Evolutionary conservation across 2,113 vertebrate species (phyloP), one percentile per base, ranked within the genome.

Genomic region (Leucopsar rothschildi): DNA sequence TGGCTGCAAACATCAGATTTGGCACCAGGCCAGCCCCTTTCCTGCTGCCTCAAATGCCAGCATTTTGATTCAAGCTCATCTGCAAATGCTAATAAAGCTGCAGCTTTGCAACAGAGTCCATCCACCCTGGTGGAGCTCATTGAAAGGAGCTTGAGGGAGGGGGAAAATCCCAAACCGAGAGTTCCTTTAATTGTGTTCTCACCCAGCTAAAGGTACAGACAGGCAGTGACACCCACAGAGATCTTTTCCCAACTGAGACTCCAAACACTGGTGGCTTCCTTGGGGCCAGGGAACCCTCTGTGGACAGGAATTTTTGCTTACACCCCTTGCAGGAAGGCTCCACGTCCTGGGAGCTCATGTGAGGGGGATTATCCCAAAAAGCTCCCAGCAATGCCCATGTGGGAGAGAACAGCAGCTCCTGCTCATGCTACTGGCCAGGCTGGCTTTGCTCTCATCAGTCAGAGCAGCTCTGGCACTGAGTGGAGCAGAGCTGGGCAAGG

Each of bases 1-100:
- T 94, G 92, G 85, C 93, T 93, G 82, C 93, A 88, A 78, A 88
- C 90, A 90, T 94, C 95, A 92, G 79, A 77, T 83, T 83, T 95
- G 94, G 94, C 94, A 39, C 20, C 5, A 3, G 5, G 57, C 95
- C 94, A 92, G 35, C 71, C 63, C 37, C 69, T 56, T n/a, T 69
- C 69, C 77, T 68, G 73, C 88, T 68, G 91, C 82, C 81, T 91
- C 90, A 64, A 50, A 81, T 7, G 23, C 90, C 85, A 88, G 82
- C 71, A 59, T 75, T 93, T 94, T 19, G 79, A 94, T 75, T 88
- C 66, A 24, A 77, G 79, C 75, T 97, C 50, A 80, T 87, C 94
- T 90, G 75, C 82, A 86, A 97, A 87, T 3, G 61, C 75, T 94
- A 80, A 92, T 82, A 91, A 77, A 50, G 39, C 71, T 72, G 64